Percentiles rank a stretch among this genome's conserved stretches.
Conservation (phyloP, 2,888 invertebrate species). For the Exephanes ischioxanthus region DNA sequence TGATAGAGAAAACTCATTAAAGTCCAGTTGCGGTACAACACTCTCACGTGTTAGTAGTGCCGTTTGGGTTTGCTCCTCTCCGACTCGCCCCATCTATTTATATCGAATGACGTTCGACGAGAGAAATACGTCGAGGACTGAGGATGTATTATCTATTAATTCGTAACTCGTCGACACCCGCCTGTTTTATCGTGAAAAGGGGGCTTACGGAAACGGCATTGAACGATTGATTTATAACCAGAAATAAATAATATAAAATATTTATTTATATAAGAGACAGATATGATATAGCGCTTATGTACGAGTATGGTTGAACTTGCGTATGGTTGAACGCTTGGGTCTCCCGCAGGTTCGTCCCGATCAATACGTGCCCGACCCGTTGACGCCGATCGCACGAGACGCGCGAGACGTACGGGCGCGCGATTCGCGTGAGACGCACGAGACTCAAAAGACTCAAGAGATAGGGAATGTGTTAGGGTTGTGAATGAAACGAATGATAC, state of each 20-base stretch:
- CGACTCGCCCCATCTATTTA: constrained; percentile 38
- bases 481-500: background rate
- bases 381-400: constrained; percentile 63
- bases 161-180: background rate
- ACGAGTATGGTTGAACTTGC: background rate
- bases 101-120: constrained; percentile 44
- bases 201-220: background rate
- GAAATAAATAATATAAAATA: background rate
- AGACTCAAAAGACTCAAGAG: background rate
- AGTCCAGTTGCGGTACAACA: background rate
- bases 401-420: constrained; percentile 28
- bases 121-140: constrained; percentile 22
- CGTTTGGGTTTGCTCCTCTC: background rate
- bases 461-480: background rate
- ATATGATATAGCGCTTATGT: background rate
- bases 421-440: background rate
- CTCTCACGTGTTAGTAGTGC: background rate
- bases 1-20: background rate
- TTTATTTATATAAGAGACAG: no score
- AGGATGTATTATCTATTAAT: constrained; percentile 20
- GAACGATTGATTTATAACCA: background rate
- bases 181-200: background rate
- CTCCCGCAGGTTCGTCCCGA: constrained; percentile 52
- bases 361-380: constrained; percentile 68
- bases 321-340: constrained; percentile 42